A percentile compares a stretch with the other conserved stretches of the same genome.
These are phyloP conservation scores for Pseudochirops cupreus DNA, from an alignment of 2,797 vertebrate species.

Conservation along the genomic window DNA sequence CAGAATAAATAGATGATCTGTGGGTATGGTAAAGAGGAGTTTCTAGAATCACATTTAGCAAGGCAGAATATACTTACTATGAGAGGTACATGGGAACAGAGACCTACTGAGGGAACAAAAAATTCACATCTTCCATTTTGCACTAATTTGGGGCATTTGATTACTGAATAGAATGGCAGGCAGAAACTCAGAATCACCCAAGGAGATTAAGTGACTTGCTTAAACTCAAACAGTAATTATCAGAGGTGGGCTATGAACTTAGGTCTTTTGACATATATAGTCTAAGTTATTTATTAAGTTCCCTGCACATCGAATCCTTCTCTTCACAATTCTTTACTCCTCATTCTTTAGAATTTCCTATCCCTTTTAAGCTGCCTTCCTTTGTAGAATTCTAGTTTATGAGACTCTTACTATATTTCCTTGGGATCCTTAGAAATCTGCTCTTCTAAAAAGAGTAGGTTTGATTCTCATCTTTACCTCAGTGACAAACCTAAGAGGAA, in stretches of 20 bases:
- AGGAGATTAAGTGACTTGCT: not conserved
- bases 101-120: not conserved
- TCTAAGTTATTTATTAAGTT: not conserved
- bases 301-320: not conserved
- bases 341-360: not conserved
- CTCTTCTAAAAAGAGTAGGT: not conserved
- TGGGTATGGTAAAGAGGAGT: not conserved
- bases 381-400: not conserved
- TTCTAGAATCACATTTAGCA: not conserved
- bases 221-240: not conserved
- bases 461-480: not conserved
- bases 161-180: not conserved
- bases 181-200: not conserved
- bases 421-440: not conserved
- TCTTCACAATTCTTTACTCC: not conserved
- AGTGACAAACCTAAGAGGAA: not conserved
- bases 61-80: not conserved
- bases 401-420: not conserved
- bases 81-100: not conserved
- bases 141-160: not conserved
- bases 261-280: not conserved
- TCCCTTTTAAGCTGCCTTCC: not conserved
- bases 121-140: not conserved
- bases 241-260: not conserved
- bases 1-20: not conserved